Conservation (phyloP, 2,797 vertebrate species). For the Phrynocephalus vlangalii region DNA sequence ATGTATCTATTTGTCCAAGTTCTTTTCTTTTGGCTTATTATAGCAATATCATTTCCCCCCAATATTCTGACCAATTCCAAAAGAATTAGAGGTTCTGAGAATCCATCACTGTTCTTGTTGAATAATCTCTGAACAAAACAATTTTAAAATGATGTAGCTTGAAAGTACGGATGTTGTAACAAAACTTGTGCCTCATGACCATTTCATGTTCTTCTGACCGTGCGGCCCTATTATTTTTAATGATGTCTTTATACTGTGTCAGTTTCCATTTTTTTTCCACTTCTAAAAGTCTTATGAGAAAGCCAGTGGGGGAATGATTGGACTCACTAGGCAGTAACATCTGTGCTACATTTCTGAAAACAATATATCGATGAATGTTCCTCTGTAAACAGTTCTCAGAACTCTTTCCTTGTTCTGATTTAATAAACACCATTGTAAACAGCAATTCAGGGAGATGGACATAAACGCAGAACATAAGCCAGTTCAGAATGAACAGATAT, state of each 20-base stretch:
- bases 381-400: background rate
- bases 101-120: background rate
- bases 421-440: background rate
- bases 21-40: background rate
- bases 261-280: background rate
- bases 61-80: slow-evolving; percentile 2
- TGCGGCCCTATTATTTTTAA: slow-evolving; percentile 2
- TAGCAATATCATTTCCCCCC: background rate
- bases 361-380: background rate
- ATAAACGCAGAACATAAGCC: background rate
- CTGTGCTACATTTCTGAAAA: background rate
- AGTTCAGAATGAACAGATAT: background rate
- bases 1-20: background rate
- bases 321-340: background rate
- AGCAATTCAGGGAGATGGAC: background rate
- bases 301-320: background rate
- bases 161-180: slow-evolving; percentile 1
- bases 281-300: background rate
- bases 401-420: background rate
- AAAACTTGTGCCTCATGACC: background rate
- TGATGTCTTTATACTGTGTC: background rate
- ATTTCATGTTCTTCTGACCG: background rate
- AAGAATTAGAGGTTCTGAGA: background rate
- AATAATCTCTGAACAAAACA: slow-evolving; percentile 1
- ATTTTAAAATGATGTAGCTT: background rate